Evolutionary conservation across 2,888 invertebrate genomes (phyloP).

Genomic region (Ichneumoninae sp.): DNA sequence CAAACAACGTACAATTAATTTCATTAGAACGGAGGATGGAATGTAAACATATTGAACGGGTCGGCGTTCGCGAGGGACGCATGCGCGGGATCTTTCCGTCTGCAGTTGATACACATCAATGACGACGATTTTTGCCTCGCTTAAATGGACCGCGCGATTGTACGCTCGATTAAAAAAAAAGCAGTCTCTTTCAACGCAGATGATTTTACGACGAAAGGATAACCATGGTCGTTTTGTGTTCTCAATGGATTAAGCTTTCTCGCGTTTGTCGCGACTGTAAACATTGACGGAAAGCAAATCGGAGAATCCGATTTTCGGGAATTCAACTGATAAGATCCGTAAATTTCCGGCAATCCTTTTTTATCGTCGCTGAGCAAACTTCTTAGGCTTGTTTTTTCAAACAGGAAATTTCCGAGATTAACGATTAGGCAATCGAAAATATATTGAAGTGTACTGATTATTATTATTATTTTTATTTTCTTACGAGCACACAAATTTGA

Average conservation of each 20-base stretch:
- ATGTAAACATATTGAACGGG: conserved; percentile 30
- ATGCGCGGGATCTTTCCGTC: conserved; percentile 17
- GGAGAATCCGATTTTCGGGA: not conserved
- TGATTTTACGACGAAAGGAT: conserved; percentile 6
- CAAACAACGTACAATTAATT: conserved; percentile 48
- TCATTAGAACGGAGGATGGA: conserved; percentile 32
- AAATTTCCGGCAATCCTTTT: not conserved
- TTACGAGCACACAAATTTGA: not conserved
- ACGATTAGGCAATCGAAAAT: not conserved
- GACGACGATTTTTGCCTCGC: conserved; percentile 8
- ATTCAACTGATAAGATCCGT: not conserved
- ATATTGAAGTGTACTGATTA: not conserved
- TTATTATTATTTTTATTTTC: not conserved
- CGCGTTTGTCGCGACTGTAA: not conserved
- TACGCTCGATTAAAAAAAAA: not conserved
- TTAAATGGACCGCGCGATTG: not conserved
- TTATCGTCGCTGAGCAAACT: not conserved
- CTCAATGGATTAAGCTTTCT: not conserved
- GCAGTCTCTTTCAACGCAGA: not conserved
- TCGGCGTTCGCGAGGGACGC: conserved; percentile 29
- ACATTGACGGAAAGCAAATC: not conserved
- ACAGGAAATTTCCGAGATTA: not conserved
- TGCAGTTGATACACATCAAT: conserved; percentile 12
- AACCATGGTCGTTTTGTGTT: not conserved
- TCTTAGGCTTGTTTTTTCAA: not conserved